A percentile compares a stretch with the other conserved stretches of the same genome.
Evolutionary conservation across 1,140 invertebrate genomes (phyloP).

Genomic region (Xylocopa sonorina): DNA sequence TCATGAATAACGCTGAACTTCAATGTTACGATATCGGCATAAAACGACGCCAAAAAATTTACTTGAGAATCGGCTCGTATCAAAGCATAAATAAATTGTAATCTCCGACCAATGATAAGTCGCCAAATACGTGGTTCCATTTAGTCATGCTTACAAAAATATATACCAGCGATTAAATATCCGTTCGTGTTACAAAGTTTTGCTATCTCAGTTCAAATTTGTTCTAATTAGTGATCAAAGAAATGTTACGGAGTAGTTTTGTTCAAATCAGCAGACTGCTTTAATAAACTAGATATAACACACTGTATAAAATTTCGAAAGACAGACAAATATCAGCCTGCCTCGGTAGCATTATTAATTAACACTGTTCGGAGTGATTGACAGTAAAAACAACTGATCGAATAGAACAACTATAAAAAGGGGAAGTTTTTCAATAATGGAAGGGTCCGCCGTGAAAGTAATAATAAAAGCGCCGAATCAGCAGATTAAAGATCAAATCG

Average conservation of each 20-base stretch:
- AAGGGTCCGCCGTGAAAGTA: constrained; percentile 85
- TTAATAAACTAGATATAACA: not conserved
- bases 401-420: not conserved
- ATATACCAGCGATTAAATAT: constrained; percentile 39
- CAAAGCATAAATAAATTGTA: constrained; percentile 50
- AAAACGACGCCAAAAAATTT: not conserved
- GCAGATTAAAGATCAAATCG: constrained; percentile 92
- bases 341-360: constrained; percentile 36
- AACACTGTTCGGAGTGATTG: constrained; percentile 10
- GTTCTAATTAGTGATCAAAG: not conserved
- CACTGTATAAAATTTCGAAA: not conserved
- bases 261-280: not conserved
- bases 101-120: constrained; percentile 59
- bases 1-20: not conserved
- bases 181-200: constrained; percentile 14
- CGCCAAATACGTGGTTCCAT: constrained; percentile 56
- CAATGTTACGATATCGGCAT: not conserved
- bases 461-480: constrained; percentile 95
- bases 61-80: constrained; percentile 36
- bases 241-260: not conserved
- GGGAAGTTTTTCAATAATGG: constrained; percentile 67
- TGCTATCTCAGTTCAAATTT: not conserved
- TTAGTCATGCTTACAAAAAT: constrained; percentile 28
- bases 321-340: constrained; percentile 9
- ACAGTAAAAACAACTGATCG: constrained; percentile 52